Conservation (phyloP, 2,888 invertebrate genomes). For the Eugnorisma glareosa region DNA sequence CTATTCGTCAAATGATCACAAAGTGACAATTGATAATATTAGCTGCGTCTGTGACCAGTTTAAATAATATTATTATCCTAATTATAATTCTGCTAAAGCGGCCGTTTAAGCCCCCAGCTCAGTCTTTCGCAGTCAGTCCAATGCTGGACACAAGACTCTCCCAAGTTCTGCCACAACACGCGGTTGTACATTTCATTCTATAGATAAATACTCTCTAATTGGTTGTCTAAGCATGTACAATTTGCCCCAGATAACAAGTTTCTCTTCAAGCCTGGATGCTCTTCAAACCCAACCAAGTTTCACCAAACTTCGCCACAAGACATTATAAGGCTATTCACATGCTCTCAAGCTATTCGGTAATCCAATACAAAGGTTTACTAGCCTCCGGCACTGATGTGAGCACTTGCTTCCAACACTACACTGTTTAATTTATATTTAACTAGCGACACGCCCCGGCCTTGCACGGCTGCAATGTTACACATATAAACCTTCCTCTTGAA, state of each 20-base stretch:
- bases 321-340: conserved; percentile 41
- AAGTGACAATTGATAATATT: too few species aligned
- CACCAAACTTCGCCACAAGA: conserved; percentile 33
- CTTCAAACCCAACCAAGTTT: conserved; percentile 37
- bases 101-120: too few species aligned
- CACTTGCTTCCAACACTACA: background rate
- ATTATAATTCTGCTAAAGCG: too few species aligned
- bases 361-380: conserved; percentile 22
- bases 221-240: conserved; percentile 3
- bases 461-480: too few species aligned
- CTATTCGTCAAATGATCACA: too few species aligned
- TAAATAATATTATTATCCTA: too few species aligned
- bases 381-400: background rate
- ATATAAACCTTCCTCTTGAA: too few species aligned
- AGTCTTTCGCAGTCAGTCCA: background rate
- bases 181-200: background rate
- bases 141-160: background rate
- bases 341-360: conserved; percentile 37
- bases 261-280: conserved; percentile 16
- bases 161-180: background rate
- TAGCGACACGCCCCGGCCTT: too few species aligned
- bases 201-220: background rate
- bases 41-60: too few species aligned
- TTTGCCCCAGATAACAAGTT: conserved; percentile 13
- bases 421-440: too few species aligned